phyloP scores from a whole-genome alignment of 2,888 invertebrate species.

The Uloborus plumipes region DNA sequence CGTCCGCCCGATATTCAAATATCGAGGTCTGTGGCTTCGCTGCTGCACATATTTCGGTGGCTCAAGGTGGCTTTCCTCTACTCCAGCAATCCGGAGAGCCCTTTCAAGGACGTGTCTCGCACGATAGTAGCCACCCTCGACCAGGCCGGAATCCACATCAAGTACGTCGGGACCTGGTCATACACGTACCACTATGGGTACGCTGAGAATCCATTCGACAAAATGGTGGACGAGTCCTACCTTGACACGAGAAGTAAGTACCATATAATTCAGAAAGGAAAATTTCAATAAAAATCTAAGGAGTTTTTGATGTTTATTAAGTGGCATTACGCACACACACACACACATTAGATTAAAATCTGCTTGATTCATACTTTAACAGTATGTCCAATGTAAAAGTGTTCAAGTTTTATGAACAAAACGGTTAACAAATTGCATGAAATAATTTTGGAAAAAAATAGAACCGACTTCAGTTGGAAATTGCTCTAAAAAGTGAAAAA shows the following conservation, averaged over 20 bases:
- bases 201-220: conserved; percentile 86
- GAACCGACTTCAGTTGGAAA: no score
- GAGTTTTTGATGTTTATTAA: no score
- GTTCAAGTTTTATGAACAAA: no score
- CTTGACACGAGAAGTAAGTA: conserved; percentile 87
- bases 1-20: conserved; percentile 94
- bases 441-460: no score
- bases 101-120: conserved; percentile 81
- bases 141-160: conserved; percentile 80
- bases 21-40: conserved; percentile 89
- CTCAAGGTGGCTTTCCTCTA: conserved; percentile 88
- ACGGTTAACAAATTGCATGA: no score
- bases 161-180: conserved; percentile 78
- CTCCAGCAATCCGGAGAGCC: conserved; percentile 82
- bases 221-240: conserved; percentile 85
- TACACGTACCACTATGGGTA: conserved; percentile 86
- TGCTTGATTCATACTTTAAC: no score
- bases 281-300: no score
- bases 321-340: no score
- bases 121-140: conserved; percentile 82
- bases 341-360: no score
- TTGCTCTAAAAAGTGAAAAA: no score
- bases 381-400: no score
- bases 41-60: conserved; percentile 88
- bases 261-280: no score